phyloP scores from a whole-genome alignment of 2,888 invertebrate genomes.

The Amblyjoppa fuscipennis region DNA sequence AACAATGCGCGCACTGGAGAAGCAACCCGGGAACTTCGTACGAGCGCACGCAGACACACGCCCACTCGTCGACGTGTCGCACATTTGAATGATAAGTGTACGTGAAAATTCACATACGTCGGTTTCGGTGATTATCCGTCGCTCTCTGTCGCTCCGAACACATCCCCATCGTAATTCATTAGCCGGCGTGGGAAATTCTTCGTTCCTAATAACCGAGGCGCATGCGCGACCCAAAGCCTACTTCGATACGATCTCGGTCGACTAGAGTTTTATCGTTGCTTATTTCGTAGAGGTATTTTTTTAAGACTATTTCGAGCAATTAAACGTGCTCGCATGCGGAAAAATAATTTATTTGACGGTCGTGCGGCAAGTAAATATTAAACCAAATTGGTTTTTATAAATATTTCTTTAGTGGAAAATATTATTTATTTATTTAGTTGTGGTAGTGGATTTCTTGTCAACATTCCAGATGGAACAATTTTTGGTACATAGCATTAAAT shows the following conservation, averaged over 20 bases:
- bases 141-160: slow-evolving; percentile 8
- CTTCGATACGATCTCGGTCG: slow-evolving; percentile 26
- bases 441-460: no score
- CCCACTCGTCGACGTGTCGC: not conserved
- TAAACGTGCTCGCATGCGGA: no score
- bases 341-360: no score
- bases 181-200: slow-evolving; percentile 56
- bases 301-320: not conserved
- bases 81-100: slow-evolving; percentile 19
- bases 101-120: slow-evolving; percentile 20
- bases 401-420: no score
- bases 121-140: slow-evolving; percentile 17
- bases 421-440: no score
- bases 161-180: slow-evolving; percentile 10
- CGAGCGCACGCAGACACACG: not conserved
- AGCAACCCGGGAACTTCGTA: slow-evolving; percentile 8
- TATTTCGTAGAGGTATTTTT: not conserved
- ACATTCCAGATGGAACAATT: no score
- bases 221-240: not conserved
- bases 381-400: no score
- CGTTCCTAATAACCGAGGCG: slow-evolving; percentile 31
- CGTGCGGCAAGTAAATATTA: no score
- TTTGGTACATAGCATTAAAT: no score
- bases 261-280: not conserved
- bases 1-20: slow-evolving; percentile 52